These are phyloP conservation scores for Suricata suricatta DNA, from an alignment of 2,113 vertebrate species.

Conservation along the genomic window DNA sequence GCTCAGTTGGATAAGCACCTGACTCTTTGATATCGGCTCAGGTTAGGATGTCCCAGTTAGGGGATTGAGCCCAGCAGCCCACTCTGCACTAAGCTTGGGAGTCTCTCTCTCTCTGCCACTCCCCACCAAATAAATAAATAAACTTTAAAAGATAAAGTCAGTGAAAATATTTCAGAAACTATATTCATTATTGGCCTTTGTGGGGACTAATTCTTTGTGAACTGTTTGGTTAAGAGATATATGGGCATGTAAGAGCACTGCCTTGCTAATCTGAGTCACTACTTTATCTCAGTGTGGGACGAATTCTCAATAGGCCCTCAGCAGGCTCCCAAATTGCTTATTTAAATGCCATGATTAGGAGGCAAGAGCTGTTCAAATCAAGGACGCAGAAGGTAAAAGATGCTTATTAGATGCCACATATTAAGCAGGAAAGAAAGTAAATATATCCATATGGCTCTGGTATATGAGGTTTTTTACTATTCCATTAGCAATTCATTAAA, in stretches of 20 bases:
- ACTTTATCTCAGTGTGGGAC: background rate
- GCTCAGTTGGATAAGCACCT: too few relatives aligned
- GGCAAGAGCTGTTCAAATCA: background rate
- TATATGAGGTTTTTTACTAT: background rate
- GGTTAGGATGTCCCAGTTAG: too few relatives aligned
- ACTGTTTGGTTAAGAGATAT: background rate
- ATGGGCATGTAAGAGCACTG: background rate
- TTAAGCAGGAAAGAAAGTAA: background rate
- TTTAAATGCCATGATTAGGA: background rate
- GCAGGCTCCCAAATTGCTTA: background rate
- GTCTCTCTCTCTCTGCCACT: too few relatives aligned
- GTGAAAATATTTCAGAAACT: slow-evolving; percentile 14
- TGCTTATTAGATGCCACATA: background rate
- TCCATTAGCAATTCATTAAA: background rate
- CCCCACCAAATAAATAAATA: too few relatives aligned
- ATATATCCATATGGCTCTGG: background rate
- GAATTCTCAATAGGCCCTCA: background rate
- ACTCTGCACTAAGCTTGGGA: too few relatives aligned
- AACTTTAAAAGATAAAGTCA: background rate
- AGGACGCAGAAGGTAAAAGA: background rate
- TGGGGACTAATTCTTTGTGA: background rate
- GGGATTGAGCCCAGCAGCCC: too few relatives aligned
- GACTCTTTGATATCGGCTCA: too few relatives aligned
- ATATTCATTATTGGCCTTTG: background rate
- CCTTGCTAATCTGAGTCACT: background rate